Evolutionary conservation across 2,113 vertebrate genomes (phyloP), one percentile per base, ranked within the genome.

Genomic region (Trematomus loennbergii): DNA sequence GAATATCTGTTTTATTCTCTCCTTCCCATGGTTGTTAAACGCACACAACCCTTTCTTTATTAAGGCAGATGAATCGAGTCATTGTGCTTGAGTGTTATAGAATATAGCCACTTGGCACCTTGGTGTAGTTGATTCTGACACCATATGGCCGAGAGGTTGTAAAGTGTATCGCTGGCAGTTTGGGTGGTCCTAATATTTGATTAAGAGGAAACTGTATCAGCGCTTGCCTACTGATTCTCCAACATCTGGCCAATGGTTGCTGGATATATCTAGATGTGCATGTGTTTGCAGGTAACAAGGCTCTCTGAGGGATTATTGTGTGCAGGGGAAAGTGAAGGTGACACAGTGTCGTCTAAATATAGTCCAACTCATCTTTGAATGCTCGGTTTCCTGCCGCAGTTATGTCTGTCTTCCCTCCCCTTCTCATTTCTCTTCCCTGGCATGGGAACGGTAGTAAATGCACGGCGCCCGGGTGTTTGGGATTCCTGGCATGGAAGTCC

Each of bases 171-270:
- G 9, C 12, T 5, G 52, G 12, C 84, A 70, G 52, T 86, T 72
- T 92, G 89, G 87, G 92, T 93, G 93, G 90, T 91, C 90, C 48
- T 52, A 29, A 55, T 79, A 78, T 79, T 74, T 86, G 75, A 88
- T 87, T 73, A 69, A 87, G 72, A 78, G 50, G 58, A 63, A 75
- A 52, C 12, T 2, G 62, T 70, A 73, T 83, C 50, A 45, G 22
- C 45, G 33, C 13, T 76, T 54, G 49, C 65, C 9, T 71, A 36
- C 74, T 55, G 22, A 22, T 79, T 82, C 75, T 54, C 36, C 9
- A 67, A 72, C 85, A 88, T 88, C 81, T 83, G 86, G 62, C 48
- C 22, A 60, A 12, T 36, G 22, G 76, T 69, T 72, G 12, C 52
- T 81, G 52, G 49, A 49, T 77, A n/a, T 57, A 50, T 62, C 25